Evolutionary conservation across 2,113 vertebrate genomes (phyloP).

Genomic region (Oenanthe oenanthe): DNA sequence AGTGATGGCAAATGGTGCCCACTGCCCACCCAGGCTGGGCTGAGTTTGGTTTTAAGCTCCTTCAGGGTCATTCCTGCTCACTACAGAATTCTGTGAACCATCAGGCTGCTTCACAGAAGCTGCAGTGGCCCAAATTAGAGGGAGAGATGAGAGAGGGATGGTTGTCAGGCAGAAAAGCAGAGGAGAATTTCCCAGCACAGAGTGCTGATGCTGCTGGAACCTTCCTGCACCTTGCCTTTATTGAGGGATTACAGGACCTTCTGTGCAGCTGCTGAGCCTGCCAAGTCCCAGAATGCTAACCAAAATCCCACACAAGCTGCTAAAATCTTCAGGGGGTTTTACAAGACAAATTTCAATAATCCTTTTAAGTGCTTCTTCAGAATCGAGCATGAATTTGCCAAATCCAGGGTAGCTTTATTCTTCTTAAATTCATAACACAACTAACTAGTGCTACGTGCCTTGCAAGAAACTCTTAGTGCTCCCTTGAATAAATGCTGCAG

Average conservation of each 20-base stretch:
- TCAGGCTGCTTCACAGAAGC: neutral
- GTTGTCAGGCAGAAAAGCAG: neutral
- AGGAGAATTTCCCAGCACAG: neutral
- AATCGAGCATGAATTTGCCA: constrained; percentile 33
- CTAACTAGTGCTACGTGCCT: neutral
- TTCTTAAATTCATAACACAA: constrained; percentile 53
- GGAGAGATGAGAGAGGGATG: neutral
- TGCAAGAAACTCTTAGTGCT: neutral
- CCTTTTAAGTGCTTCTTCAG: constrained; percentile 65
- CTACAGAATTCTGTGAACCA: neutral
- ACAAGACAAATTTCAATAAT: constrained; percentile 72
- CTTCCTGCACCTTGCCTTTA: constrained; percentile 8
- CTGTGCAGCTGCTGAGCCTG: constrained; percentile 17
- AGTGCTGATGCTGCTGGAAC: rapidly evolving
- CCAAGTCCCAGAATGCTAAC: constrained; percentile 15
- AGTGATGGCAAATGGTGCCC: neutral
- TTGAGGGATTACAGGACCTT: constrained; percentile 34
- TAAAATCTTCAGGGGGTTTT: constrained; percentile 61
- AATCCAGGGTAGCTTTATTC: constrained; percentile 64
- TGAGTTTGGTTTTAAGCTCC: neutral
- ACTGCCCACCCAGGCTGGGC: neutral
- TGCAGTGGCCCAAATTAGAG: neutral
- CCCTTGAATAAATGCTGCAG: neutral
- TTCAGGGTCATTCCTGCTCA: neutral
- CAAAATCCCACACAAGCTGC: constrained; percentile 67